Evolutionary conservation across 2,113 vertebrate species (phyloP).

Genomic region (Gobius niger): DNA sequence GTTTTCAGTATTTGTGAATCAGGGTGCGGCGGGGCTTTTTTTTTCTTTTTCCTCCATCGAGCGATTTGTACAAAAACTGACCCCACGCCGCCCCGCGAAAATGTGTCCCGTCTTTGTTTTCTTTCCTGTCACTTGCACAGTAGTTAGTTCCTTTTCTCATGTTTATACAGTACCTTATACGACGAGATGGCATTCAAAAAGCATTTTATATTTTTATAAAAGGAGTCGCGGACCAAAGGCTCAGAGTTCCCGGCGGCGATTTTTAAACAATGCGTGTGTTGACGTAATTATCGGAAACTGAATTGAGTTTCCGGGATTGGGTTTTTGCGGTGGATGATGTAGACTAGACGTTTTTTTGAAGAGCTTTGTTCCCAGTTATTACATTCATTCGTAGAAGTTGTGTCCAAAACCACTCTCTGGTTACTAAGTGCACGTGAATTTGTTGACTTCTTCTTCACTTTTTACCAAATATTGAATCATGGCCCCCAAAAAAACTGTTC

Average conservation of each 20-base stretch:
- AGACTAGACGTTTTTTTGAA: slow-evolving; percentile 42
- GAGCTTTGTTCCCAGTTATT: slow-evolving; percentile 34
- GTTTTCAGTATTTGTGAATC: slow-evolving; percentile 53
- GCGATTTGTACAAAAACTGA: slow-evolving; percentile 70
- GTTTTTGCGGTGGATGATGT: slow-evolving; percentile 47
- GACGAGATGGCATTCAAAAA: slow-evolving; percentile 68
- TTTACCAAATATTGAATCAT: too few relatives aligned
- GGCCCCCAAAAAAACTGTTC: too few relatives aligned
- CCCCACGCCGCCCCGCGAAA: slow-evolving; percentile 49
- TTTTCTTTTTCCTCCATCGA: slow-evolving; percentile 27
- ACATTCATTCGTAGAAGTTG: slow-evolving; percentile 16
- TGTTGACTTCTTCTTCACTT: too few relatives aligned
- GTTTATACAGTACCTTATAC: slow-evolving; percentile 67
- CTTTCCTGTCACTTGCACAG: slow-evolving; percentile 73
- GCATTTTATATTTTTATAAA: slow-evolving; percentile 81
- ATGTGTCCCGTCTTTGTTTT: slow-evolving; percentile 65
- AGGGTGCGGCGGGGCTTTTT: slow-evolving; percentile 41
- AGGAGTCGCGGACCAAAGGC: slow-evolving; percentile 75
- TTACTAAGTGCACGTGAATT: too few relatives aligned
- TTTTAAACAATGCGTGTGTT: slow-evolving; percentile 56
- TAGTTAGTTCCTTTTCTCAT: slow-evolving; percentile 75
- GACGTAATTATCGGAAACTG: slow-evolving; percentile 36
- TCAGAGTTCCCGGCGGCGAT: slow-evolving; percentile 64
- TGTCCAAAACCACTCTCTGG: neutral
- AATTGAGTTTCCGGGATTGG: slow-evolving; percentile 46